Evolutionary conservation across 2,888 invertebrate species (phyloP).

Genomic region (Yponomeuta malinellus): DNA sequence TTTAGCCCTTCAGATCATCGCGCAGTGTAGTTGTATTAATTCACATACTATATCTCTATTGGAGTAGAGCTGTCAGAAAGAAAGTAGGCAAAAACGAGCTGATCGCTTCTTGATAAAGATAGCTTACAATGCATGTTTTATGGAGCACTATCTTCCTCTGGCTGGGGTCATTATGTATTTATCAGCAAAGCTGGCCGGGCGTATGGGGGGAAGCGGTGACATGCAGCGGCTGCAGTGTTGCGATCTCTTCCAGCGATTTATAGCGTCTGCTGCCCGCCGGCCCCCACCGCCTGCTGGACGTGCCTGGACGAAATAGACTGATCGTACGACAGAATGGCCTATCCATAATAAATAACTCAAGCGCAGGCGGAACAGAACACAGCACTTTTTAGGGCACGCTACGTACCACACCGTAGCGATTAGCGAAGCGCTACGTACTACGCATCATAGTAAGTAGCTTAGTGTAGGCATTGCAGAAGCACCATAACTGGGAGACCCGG

Average conservation of each 20-base stretch:
- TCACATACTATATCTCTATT: no score
- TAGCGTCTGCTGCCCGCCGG: neutral
- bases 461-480: no score
- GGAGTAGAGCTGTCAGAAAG: no score
- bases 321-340: slow-evolving; percentile 46
- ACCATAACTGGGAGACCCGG: no score
- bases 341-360: slow-evolving; percentile 62
- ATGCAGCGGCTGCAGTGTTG: slow-evolving; percentile 7
- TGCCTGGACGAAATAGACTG: slow-evolving; percentile 32
- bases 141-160: neutral
- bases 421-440: neutral
- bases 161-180: neutral
- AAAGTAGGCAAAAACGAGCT: no score
- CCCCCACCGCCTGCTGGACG: neutral
- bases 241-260: slow-evolving; percentile 8
- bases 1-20: no score
- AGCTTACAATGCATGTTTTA: neutral
- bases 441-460: no score
- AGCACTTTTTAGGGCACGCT: slow-evolving; percentile 18
- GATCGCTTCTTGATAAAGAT: neutral
- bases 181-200: neutral
- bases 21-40: no score
- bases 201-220: neutral
- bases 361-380: slow-evolving; percentile 32
- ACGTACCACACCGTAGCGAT: neutral